A percentile compares a stretch with the other conserved stretches of the same genome.
Evolutionary conservation across 2,113 vertebrate species (phyloP).

Genomic region (Gallinago paraguaiae): DNA sequence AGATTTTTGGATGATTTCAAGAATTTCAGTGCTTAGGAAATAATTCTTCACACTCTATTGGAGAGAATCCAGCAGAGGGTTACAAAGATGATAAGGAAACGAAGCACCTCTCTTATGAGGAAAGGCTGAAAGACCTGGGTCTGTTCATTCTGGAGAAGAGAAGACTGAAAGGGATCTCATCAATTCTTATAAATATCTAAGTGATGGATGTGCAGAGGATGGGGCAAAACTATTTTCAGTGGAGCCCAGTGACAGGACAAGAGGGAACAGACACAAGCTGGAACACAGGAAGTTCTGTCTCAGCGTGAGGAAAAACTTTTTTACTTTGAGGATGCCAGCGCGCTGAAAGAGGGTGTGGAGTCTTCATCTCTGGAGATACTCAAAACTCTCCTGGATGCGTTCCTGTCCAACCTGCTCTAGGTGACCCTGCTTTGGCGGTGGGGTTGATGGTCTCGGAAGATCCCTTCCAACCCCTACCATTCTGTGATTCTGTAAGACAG

Average conservation of each 20-base stretch:
- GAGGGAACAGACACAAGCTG: background rate
- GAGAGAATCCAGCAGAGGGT: background rate
- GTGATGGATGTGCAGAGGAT: background rate
- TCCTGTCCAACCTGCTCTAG: background rate
- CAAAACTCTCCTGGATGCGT: background rate
- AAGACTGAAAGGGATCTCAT: background rate
- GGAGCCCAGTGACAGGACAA: background rate
- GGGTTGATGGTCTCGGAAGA: background rate
- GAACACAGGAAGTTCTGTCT: background rate
- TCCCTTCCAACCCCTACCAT: background rate
- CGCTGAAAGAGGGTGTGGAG: background rate
- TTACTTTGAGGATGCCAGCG: background rate
- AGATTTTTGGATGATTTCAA: background rate
- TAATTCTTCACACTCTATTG: background rate
- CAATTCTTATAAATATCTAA: background rate
- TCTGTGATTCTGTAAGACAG: background rate
- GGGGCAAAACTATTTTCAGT: background rate
- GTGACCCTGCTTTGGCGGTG: background rate
- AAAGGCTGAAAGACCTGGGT: background rate
- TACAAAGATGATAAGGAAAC: background rate
- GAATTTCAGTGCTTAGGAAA: background rate
- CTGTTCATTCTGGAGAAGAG: background rate
- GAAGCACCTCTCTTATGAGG: background rate
- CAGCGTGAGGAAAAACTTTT: background rate
- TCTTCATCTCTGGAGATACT: background rate